Percentiles rank a stretch among this genome's conserved stretches.
Evolutionary conservation across 2,113 vertebrate species (phyloP).

Genomic region (Tragelaphus buxtoni): DNA sequence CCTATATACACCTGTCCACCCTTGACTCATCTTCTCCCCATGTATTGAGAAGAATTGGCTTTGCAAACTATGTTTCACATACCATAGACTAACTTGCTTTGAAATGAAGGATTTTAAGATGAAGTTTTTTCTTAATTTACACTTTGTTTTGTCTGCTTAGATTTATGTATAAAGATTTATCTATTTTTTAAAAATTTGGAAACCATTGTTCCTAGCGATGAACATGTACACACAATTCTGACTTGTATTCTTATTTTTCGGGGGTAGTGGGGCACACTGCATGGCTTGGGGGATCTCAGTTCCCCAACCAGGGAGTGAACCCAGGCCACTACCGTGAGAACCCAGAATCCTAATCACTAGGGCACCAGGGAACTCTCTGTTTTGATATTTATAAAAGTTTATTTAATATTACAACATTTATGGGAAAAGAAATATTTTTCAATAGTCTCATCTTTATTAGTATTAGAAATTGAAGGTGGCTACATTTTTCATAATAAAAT

Average conservation of each 20-base stretch:
- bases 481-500: not conserved
- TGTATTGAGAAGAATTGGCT: not conserved
- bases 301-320: not conserved
- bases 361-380: not conserved
- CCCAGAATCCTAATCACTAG: not conserved
- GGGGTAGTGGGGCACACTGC: fast-evolving
- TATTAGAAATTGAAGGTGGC: not conserved
- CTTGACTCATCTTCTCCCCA: not conserved
- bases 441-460: not conserved
- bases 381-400: not conserved
- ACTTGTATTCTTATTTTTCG: not conserved
- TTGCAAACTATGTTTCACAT: not conserved
- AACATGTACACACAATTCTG: not conserved
- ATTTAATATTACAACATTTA: not conserved
- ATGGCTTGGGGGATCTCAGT: not conserved
- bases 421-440: not conserved
- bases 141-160: not conserved
- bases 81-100: not conserved
- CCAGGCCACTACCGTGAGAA: not conserved
- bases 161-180: not conserved
- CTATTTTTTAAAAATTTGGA: not conserved
- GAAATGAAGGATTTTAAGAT: not conserved
- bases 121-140: not conserved
- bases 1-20: fast-evolving
- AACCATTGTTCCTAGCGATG: not conserved